Evolutionary conservation across 2,113 vertebrate species (phyloP).

Genomic region (Psittacula cyanocephala): DNA sequence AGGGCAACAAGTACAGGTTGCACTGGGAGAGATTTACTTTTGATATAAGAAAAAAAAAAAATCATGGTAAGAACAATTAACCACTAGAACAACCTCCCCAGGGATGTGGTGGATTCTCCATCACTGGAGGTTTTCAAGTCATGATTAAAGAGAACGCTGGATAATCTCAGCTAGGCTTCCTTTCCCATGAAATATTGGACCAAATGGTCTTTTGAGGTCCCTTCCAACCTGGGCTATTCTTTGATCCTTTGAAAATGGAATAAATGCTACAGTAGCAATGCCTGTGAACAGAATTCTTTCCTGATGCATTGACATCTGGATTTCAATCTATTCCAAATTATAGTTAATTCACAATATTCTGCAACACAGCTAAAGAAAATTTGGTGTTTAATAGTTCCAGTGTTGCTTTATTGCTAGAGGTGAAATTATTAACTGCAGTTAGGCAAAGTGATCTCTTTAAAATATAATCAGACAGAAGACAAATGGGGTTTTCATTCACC

Average conservation of each 20-base stretch:
- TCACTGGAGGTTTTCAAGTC: background rate
- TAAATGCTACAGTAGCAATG: background rate
- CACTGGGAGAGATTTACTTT: background rate
- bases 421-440: background rate
- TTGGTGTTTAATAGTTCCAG: background rate
- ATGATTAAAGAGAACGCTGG: background rate
- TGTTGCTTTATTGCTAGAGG: background rate
- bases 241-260: background rate
- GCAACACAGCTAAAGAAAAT: background rate
- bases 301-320: background rate
- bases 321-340: background rate
- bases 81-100: background rate
- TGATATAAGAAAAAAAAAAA: background rate
- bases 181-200: background rate
- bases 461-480: background rate
- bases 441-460: background rate
- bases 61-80: background rate
- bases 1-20: background rate
- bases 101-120: background rate
- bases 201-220: rapidly evolving
- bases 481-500: slow-evolving; percentile 13
- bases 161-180: background rate
- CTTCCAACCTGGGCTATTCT: background rate
- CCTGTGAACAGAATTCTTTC: background rate
- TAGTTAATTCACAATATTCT: background rate